A percentile compares a stretch with the other conserved stretches of the same genome.
Conservation (phyloP, 2,113 vertebrate genomes). For the Benitochromis conjunctus region DNA sequence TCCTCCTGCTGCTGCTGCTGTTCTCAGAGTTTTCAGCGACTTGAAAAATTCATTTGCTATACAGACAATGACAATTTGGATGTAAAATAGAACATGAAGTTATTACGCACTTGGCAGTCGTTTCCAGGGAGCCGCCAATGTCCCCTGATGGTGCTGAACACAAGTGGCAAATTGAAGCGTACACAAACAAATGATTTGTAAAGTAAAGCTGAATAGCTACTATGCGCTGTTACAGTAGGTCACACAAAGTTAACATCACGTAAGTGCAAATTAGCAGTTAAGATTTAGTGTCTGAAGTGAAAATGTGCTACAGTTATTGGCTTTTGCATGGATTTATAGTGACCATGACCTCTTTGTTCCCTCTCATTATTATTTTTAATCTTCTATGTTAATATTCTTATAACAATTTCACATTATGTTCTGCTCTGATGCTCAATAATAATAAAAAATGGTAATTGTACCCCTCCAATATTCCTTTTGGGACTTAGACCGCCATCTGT, state of each 20-base stretch:
- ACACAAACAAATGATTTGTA: constrained; percentile 18
- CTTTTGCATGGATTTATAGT: not conserved
- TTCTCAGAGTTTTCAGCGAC: constrained; percentile 19
- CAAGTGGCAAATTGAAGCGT: constrained; percentile 39
- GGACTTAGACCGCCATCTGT: not conserved
- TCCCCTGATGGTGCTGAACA: constrained; percentile 45
- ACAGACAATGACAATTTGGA: constrained; percentile 41
- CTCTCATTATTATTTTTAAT: constrained; percentile 36
- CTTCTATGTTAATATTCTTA: constrained; percentile 25
- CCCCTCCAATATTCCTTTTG: constrained; percentile 29
- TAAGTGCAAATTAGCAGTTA: constrained; percentile 15
- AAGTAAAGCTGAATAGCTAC: constrained; percentile 28
- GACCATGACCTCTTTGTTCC: not conserved
- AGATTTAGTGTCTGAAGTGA: constrained; percentile 5
- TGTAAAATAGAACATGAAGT: constrained; percentile 43
- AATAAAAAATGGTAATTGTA: constrained; percentile 43
- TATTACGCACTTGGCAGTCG: constrained; percentile 20
- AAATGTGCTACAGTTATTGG: not conserved
- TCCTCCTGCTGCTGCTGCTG: not conserved
- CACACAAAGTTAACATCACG: constrained; percentile 29
- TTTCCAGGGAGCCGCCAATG: constrained; percentile 24
- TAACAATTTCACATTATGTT: constrained; percentile 24
- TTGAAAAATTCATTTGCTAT: constrained; percentile 49
- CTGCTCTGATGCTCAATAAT: constrained; percentile 24
- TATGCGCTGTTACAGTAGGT: constrained; percentile 2